Evolutionary conservation across 2,797 vertebrate species (phyloP).

Genomic region (Microhierax caerulescens): DNA sequence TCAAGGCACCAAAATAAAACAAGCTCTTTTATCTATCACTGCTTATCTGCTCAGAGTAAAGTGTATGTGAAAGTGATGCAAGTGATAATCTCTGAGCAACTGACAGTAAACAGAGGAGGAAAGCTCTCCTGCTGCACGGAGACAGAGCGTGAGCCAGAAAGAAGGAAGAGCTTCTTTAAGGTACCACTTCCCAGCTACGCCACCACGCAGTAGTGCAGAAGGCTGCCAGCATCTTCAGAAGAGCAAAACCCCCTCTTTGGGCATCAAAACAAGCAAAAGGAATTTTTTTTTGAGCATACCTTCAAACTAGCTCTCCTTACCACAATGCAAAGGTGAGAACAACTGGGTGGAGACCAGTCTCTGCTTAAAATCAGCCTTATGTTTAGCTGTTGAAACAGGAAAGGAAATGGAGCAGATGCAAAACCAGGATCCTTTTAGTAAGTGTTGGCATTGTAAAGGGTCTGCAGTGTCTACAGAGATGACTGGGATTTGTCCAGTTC

Average conservation of each 20-base stretch:
- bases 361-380: not conserved
- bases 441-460: not conserved
- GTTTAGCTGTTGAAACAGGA: not conserved
- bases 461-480: not conserved
- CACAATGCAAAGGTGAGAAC: not conserved
- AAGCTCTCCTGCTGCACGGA: not conserved
- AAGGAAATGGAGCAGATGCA: not conserved
- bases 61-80: not conserved
- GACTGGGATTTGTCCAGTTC: not conserved
- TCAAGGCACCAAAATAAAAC: constrained; percentile 24
- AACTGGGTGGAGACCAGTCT: not conserved
- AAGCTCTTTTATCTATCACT: not conserved
- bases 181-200: not conserved
- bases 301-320: not conserved
- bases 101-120: not conserved
- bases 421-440: not conserved
- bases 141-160: not conserved
- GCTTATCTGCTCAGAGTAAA: not conserved
- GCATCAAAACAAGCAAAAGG: not conserved
- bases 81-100: not conserved
- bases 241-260: not conserved
- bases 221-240: not conserved
- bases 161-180: not conserved
- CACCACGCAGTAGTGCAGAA: not conserved
- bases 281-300: not conserved